Conservation (phyloP, 1,140 invertebrate species). For the Teleopsis dalmanni region DNA sequence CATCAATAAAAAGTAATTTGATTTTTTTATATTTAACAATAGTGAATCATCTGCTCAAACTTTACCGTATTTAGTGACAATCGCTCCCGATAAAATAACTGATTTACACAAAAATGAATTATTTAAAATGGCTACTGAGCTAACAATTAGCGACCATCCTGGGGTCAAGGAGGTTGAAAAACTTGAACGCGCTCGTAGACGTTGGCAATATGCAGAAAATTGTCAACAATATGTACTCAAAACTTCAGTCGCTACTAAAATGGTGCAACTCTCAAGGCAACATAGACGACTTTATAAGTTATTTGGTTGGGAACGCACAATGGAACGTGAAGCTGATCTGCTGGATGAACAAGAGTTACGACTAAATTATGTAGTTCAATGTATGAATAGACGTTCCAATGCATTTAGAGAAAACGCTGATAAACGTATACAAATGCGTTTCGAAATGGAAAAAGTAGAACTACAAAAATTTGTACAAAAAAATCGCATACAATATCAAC, state of each 20-base stretch:
- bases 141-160: conserved; percentile 25
- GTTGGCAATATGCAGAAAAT: conserved; percentile 32
- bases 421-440: conserved; percentile 42
- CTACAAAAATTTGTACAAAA: conserved; percentile 41
- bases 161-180: conserved; percentile 34
- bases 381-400: conserved; percentile 36
- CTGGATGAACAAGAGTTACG: conserved; percentile 51
- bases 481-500: conserved; percentile 37
- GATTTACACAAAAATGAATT: conserved; percentile 22
- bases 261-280: conserved; percentile 17
- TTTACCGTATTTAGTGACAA: conserved; percentile 56
- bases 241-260: no score
- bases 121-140: conserved; percentile 23
- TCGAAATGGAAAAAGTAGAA: conserved; percentile 36
- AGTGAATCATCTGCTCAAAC: conserved; percentile 67
- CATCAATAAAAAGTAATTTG: no score
- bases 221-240: no score
- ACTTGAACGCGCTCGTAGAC: conserved; percentile 34
- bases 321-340: conserved; percentile 48
- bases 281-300: conserved; percentile 22
- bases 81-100: conserved; percentile 45
- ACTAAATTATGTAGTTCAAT: conserved; percentile 49
- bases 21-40: no score
- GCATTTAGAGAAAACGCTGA: conserved; percentile 39
- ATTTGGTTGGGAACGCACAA: conserved; percentile 41